phyloP scores from a whole-genome alignment of 2,797 vertebrate species.

The Hypotaenidia okinawae region DNA sequence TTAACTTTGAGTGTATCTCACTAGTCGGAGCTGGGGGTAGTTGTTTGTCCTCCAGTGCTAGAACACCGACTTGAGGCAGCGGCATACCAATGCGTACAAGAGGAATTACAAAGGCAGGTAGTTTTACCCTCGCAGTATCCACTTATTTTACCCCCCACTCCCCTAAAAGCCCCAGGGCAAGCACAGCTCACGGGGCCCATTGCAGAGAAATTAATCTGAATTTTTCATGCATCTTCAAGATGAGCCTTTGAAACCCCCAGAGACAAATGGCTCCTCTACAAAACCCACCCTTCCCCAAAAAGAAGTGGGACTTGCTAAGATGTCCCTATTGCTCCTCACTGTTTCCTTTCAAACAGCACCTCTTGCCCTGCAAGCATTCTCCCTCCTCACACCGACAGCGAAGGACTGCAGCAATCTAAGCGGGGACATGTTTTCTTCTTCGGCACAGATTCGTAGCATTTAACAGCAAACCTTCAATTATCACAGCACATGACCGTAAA shows the following conservation, averaged over 20 bases:
- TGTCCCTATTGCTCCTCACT: background rate
- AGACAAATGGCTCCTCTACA: background rate
- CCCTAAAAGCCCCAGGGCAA: background rate
- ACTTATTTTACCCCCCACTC: background rate
- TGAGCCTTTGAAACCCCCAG: background rate
- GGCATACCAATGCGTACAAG: background rate
- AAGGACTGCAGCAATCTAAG: background rate
- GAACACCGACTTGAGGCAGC: background rate
- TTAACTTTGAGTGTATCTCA: background rate
- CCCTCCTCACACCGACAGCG: background rate
- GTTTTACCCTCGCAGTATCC: background rate
- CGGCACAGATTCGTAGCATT: background rate
- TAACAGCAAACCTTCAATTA: slow-evolving; percentile 70
- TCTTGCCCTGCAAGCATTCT: background rate
- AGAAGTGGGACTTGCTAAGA: background rate
- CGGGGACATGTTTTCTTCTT: background rate
- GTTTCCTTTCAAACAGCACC: background rate
- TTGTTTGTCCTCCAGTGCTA: background rate
- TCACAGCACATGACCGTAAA: slow-evolving; percentile 54
- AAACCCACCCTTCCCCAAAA: background rate
- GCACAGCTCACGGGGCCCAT: background rate
- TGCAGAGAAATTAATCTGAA: background rate
- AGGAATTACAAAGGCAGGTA: background rate
- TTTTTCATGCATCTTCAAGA: background rate
- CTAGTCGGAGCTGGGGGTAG: background rate